Conservation (phyloP, 2,797 vertebrate species). For the Pseudomugil tenellus region DNA sequence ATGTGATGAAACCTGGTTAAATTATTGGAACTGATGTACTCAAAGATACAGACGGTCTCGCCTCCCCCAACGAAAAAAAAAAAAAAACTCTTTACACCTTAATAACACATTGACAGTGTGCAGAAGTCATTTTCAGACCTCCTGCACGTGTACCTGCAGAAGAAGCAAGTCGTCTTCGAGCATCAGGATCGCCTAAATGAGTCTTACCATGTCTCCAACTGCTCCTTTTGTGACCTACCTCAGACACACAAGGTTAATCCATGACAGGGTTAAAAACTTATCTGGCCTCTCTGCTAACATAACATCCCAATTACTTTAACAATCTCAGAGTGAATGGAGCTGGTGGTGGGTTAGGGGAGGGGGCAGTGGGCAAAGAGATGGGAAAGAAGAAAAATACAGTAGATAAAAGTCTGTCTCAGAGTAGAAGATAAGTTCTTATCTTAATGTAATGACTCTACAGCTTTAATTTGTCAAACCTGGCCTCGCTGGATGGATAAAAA, state of each 20-base stretch:
- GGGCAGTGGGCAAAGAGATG: constrained; percentile 40
- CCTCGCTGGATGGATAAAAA: constrained; percentile 68
- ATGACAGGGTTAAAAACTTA: constrained; percentile 82
- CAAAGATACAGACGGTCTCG: constrained; percentile 50
- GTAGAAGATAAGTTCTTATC: constrained; percentile 98
- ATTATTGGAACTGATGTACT: constrained; percentile 75
- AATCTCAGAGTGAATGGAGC: constrained; percentile 75
- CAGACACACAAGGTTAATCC: constrained; percentile 73
- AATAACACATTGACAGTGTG: constrained; percentile 69
- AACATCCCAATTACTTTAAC: constrained; percentile 93
- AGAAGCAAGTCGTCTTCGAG: constrained; percentile 45
- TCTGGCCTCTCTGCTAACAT: constrained; percentile 78
- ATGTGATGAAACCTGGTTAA: constrained; percentile 70
- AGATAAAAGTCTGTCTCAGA: constrained; percentile 95
- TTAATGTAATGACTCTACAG: constrained; percentile 97
- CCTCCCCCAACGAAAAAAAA: background rate
- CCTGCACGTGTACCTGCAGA: constrained; percentile 69
- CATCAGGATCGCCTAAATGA: constrained; percentile 73
- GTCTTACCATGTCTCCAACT: constrained; percentile 71
- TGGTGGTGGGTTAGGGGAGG: background rate
- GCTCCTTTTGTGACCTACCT: constrained; percentile 71
- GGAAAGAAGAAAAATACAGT: constrained; percentile 85
- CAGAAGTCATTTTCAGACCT: constrained; percentile 63
- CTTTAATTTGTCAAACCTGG: constrained; percentile 97
- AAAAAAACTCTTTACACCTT: constrained; percentile 66